Conservation (phyloP, 2,797 vertebrate species). For the Sebastes kiyomatsui region DNA sequence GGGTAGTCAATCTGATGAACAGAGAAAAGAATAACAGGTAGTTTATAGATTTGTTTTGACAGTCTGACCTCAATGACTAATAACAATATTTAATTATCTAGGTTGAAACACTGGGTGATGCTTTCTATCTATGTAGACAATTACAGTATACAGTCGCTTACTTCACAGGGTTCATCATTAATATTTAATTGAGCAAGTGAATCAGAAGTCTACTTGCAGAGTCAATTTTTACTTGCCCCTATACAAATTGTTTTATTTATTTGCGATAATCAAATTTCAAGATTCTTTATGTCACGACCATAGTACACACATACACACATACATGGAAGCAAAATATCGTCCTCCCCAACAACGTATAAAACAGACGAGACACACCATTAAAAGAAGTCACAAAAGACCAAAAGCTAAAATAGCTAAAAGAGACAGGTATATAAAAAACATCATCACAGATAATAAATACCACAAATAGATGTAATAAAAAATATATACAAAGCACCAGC, state of each 20-base stretch:
- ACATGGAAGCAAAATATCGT: neutral
- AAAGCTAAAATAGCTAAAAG: neutral
- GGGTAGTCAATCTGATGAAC: slow-evolving; percentile 92
- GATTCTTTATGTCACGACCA: neutral
- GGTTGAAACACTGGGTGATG: neutral
- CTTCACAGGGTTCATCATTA: neutral
- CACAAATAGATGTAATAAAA: neutral
- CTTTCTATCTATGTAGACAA: neutral
- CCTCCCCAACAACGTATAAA: neutral
- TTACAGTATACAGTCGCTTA: neutral
- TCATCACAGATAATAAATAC: neutral
- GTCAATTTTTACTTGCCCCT: neutral
- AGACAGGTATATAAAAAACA: neutral
- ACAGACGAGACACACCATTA: neutral
- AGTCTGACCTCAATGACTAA: neutral
- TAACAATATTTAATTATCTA: neutral
- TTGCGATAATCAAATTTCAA: neutral
- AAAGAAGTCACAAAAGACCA: neutral
- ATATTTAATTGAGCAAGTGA: neutral
- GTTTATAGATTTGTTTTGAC: neutral
- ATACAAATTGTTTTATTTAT: neutral
- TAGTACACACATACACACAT: neutral
- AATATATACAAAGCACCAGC: neutral
- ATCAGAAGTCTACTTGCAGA: neutral
- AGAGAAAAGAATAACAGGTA: neutral